Conservation (phyloP, 2,113 vertebrate genomes). For the Panthera uncia region DNA sequence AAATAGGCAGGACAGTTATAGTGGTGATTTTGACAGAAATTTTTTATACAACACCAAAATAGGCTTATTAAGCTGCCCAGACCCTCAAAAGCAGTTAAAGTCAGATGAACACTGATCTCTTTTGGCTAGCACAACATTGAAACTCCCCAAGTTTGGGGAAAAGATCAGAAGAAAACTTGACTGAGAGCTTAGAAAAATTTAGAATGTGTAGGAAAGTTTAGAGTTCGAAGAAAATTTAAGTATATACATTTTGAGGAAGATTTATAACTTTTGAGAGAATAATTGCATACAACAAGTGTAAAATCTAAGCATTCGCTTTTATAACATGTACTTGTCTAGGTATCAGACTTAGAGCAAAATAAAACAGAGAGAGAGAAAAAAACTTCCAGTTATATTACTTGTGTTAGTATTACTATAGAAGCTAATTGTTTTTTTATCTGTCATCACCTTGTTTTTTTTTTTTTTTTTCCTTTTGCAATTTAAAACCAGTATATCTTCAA, state of each 20-base stretch:
- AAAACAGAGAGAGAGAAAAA: neutral
- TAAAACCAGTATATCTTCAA: neutral
- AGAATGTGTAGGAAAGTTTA: neutral
- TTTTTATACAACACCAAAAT: neutral
- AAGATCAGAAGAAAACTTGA: neutral
- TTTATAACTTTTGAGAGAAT: neutral
- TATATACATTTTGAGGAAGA: neutral
- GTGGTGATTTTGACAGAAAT: conserved; percentile 12
- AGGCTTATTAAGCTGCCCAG: neutral
- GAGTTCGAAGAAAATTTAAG: neutral
- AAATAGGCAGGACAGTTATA: neutral
- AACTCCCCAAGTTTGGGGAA: neutral
- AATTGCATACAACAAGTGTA: neutral
- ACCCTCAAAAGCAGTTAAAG: conserved; percentile 20
- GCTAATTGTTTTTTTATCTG: conserved; percentile 24
- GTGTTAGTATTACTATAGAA: conserved; percentile 6
- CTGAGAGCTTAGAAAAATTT: neutral
- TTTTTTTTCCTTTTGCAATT: neutral
- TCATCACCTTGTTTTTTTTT: neutral
- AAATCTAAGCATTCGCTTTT: conserved; percentile 5
- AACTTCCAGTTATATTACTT: neutral
- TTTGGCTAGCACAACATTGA: neutral
- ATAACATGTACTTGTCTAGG: neutral
- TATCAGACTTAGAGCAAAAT: conserved; percentile 32
- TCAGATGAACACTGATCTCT: neutral